Base-by-base conservation (phyloP, 2,113 vertebrate species). In the Mesocricetus auratus region DNA sequence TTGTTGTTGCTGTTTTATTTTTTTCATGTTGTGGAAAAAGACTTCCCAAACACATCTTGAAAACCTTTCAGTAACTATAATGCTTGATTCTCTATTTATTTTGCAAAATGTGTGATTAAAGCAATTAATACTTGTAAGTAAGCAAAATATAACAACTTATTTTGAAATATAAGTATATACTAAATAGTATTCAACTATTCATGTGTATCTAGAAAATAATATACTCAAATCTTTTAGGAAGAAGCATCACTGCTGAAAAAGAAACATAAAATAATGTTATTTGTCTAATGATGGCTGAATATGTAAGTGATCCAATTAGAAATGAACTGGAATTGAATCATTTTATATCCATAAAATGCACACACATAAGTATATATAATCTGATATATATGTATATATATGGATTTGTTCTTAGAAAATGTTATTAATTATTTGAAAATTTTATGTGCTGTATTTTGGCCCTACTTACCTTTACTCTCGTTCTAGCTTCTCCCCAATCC, bases 31-130 rank as follows among this genome's bases (percentile, higher is more conserved):
- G 29, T 56, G 13, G 36, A 33, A 81, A 89, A 93, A 24, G 5
- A 50, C 45, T 39, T 97, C 39, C 69, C 0, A 0, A 62, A 33
- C 24, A 90, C 5, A 3, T 79, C 79, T 74, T 93, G 5, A 85
- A 21, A 56, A 39, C n/a, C 16, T 93, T 93, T 79, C 62, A 68
- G 60, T 56, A 90, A 77, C 7, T 42, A 2, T 1, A 10, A 68
- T 29, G 0, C 75, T 73, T 78, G n/a, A 9, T 89, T 95, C 78
- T 75, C 12, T 93, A 58, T 64, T 95, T 93, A 64, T 94, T 42
- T 86, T 83, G 36, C 26, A 39, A 9, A 89, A 92, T 91, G 56
- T 26, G 45, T 95, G 88, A 90, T 79, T 73, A 92, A 91, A 95
- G 5, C 50, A 89, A 74, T 90, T 86, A 86, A 45, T 12, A 78